Evolutionary conservation across 2,888 invertebrate genomes (phyloP).

Genomic region (Acleris emargana): DNA sequence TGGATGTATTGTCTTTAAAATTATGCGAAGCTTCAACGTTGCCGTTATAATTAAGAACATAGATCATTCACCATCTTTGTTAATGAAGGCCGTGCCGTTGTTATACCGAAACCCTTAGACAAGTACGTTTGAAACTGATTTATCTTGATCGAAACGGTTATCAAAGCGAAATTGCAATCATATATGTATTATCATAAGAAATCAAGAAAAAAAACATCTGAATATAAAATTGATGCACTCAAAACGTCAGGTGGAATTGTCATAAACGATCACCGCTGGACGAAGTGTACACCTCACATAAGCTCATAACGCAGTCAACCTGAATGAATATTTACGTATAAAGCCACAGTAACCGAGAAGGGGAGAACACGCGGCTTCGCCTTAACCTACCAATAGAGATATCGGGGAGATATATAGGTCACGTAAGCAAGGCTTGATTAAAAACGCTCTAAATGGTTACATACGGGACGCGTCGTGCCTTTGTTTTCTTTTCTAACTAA

Average conservation of each 20-base stretch:
- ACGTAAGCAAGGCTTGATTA: constrained; percentile 63
- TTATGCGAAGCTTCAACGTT: constrained; percentile 2
- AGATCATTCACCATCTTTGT: neutral
- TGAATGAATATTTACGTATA: constrained; percentile 6
- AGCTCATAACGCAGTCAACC: neutral
- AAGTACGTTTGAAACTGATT: no score
- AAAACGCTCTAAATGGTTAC: constrained; percentile 55
- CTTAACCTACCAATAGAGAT: constrained; percentile 58
- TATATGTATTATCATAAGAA: no score
- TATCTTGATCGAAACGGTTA: no score
- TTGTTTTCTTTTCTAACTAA: constrained; percentile 49
- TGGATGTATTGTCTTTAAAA: constrained; percentile 23
- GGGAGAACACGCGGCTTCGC: constrained; percentile 39
- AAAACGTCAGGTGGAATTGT: no score
- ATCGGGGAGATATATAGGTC: constrained; percentile 65
- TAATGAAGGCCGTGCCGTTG: no score
- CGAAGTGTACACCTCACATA: neutral
- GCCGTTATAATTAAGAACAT: neutral
- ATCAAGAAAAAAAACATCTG: no score
- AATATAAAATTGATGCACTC: no score
- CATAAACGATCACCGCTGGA: neutral
- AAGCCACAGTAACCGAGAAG: constrained; percentile 29
- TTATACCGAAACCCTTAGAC: no score
- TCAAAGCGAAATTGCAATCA: no score
- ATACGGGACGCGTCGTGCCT: constrained; percentile 51